A percentile compares a stretch with the other conserved stretches of the same genome.
Conservation (phyloP, 2,888 invertebrate species). For the Pristionchus fissidentatus region DNA sequence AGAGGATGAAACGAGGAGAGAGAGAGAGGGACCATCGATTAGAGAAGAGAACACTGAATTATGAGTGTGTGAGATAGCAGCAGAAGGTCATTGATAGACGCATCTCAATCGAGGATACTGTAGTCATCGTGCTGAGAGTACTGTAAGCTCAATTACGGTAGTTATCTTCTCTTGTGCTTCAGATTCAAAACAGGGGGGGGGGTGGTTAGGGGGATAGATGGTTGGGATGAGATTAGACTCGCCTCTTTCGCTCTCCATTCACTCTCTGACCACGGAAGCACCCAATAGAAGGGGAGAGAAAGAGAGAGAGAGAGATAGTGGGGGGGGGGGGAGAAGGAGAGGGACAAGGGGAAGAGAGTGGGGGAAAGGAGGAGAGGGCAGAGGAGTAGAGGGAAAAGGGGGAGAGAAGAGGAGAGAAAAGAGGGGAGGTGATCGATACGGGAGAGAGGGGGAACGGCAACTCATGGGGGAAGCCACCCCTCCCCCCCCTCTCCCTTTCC, state of each 20-base stretch:
- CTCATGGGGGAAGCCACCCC: slow-evolving; percentile 9
- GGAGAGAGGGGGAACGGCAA: slow-evolving; percentile 38
- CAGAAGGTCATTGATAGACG: neutral
- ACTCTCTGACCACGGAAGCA: slow-evolving; percentile 13
- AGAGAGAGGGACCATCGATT: slow-evolving; percentile 11
- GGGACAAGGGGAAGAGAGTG: neutral
- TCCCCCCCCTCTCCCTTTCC: neutral
- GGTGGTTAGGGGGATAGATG: slow-evolving; percentile 34
- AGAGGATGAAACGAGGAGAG: neutral
- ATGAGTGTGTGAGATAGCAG: neutral
- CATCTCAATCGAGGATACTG: too few relatives aligned
- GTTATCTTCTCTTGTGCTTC: neutral
- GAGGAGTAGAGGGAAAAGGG: neutral
- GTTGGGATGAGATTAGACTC: slow-evolving; percentile 13
- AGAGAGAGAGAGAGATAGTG: neutral
- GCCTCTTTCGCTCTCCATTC: slow-evolving; percentile 20
- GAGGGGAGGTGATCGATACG: neutral
- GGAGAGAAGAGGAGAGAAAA: neutral
- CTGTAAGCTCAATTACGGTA: neutral
- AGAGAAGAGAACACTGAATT: slow-evolving; percentile 29
- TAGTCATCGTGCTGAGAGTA: neutral
- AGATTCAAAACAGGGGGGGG: neutral
- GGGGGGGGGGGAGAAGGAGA: neutral
- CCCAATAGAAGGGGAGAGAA: slow-evolving; percentile 13
- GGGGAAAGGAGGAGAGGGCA: neutral